Percentiles rank a stretch among this genome's conserved stretches.
These are phyloP conservation scores for Lucilia sericata DNA, from an alignment of 1,140 invertebrate species.

Conservation along the genomic window DNA sequence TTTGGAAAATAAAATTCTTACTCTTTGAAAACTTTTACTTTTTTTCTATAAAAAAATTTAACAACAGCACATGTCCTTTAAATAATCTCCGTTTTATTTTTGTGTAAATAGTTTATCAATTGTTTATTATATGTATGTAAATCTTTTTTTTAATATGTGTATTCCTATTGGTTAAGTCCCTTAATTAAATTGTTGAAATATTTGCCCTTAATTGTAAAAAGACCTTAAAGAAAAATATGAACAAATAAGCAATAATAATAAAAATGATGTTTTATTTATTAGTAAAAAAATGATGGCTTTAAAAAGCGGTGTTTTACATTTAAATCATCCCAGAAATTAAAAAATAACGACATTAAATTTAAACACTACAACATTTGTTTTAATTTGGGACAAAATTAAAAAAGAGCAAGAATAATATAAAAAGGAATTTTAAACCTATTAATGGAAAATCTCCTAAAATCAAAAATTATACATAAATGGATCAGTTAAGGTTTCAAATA, in stretches of 20 bases:
- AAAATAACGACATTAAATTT: too few relatives aligned
- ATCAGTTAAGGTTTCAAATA: too few relatives aligned
- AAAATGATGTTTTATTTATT: slow-evolving; percentile 16
- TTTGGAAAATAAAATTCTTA: slow-evolving; percentile 57
- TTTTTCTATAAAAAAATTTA: slow-evolving; percentile 22
- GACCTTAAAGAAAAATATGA: not conserved
- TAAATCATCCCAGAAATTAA: too few relatives aligned
- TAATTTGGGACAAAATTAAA: too few relatives aligned
- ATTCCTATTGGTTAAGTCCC: slow-evolving; percentile 14
- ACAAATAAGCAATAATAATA: not conserved
- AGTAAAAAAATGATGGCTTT: not conserved
- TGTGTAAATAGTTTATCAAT: slow-evolving; percentile 39
- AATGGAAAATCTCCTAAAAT: too few relatives aligned
- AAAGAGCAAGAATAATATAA: too few relatives aligned
- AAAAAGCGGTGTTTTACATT: not conserved
- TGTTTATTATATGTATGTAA: not conserved
- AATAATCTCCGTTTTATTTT: slow-evolving; percentile 9
- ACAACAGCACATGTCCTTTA: not conserved
- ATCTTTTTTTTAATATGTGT: not conserved
- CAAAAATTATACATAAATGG: too few relatives aligned
- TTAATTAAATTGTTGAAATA: not conserved
- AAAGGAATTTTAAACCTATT: too few relatives aligned
- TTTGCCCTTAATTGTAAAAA: slow-evolving; percentile 6
- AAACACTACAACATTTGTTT: too few relatives aligned
- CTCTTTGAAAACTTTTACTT: not conserved